A percentile compares a stretch with the other conserved stretches of the same genome.
These are phyloP conservation scores for Noctua comes DNA, from an alignment of 2,888 invertebrate species.

Conservation along the genomic window DNA sequence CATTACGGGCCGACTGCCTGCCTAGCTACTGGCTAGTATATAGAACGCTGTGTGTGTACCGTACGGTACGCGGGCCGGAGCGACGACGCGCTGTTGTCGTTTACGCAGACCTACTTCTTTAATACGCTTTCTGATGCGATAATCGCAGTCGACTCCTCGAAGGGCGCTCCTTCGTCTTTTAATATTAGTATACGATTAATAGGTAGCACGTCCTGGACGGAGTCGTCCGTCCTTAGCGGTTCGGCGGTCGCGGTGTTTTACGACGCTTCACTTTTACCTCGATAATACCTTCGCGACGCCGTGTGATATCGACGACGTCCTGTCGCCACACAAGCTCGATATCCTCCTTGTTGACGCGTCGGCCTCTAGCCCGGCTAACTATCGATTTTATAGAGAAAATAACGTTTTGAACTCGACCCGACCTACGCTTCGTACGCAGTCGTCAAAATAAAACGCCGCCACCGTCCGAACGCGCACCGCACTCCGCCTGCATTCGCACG, in stretches of 20 bases:
- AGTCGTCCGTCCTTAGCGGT: slow-evolving; percentile 42
- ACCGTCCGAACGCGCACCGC: background rate
- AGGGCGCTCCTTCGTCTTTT: background rate
- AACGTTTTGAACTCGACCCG: slow-evolving; percentile 55
- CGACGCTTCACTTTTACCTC: slow-evolving; percentile 45
- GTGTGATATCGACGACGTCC: slow-evolving; percentile 37
- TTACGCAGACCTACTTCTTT: background rate
- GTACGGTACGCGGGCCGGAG: background rate
- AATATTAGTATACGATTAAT: slow-evolving; percentile 6
- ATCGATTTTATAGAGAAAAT: slow-evolving; percentile 51
- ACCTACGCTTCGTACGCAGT: slow-evolving; percentile 31
- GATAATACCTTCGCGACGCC: slow-evolving; percentile 33
- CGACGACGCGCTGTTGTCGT: background rate
- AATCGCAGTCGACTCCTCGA: background rate
- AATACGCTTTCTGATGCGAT: slow-evolving; percentile 1
- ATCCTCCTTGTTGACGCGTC: slow-evolving; percentile 43
- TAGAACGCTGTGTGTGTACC: background rate
- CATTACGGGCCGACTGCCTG: background rate
- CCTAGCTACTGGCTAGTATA: background rate
- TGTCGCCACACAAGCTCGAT: slow-evolving; percentile 41
- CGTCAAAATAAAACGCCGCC: slow-evolving; percentile 30
- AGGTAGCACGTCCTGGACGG: slow-evolving; percentile 35
- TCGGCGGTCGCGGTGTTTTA: slow-evolving; percentile 48
- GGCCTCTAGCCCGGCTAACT: slow-evolving; percentile 19
- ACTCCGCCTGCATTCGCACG: background rate